These are phyloP conservation scores for Alces alces DNA, from an alignment of 2,113 vertebrate genomes.

Conservation along the genomic window DNA sequence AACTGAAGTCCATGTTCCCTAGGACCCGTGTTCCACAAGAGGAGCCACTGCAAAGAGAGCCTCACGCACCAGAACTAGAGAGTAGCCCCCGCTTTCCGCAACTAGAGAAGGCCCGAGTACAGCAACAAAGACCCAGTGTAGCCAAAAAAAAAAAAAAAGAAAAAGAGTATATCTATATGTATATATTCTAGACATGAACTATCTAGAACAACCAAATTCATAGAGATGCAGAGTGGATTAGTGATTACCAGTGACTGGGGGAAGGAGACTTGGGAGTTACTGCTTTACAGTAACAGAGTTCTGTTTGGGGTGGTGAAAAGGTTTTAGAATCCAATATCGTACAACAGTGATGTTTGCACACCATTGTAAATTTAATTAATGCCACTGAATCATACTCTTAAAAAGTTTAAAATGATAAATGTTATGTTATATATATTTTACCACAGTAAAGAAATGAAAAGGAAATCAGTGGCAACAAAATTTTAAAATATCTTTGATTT, in stretches of 20 bases:
- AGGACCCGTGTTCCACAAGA: neutral
- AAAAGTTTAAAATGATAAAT: neutral
- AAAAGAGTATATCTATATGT: neutral
- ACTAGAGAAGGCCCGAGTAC: neutral
- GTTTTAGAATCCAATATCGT: neutral
- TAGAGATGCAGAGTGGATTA: neutral
- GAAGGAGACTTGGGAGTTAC: neutral
- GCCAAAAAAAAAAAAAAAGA: neutral
- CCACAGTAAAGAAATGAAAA: neutral
- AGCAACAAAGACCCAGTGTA: neutral
- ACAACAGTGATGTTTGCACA: neutral
- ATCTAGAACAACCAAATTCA: neutral
- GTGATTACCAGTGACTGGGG: neutral
- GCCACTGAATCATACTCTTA: neutral
- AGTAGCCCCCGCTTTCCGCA: neutral
- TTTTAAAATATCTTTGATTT: neutral
- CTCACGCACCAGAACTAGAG: neutral
- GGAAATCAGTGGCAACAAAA: neutral
- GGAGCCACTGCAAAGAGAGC: neutral
- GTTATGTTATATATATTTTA: neutral
- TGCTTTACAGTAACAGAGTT: neutral
- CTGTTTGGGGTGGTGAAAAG: neutral
- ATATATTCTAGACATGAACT: neutral
- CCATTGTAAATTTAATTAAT: neutral
- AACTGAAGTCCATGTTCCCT: neutral